Evolutionary conservation across 1,140 invertebrate genomes (phyloP).

Genomic region (Philaenus spumarius): DNA sequence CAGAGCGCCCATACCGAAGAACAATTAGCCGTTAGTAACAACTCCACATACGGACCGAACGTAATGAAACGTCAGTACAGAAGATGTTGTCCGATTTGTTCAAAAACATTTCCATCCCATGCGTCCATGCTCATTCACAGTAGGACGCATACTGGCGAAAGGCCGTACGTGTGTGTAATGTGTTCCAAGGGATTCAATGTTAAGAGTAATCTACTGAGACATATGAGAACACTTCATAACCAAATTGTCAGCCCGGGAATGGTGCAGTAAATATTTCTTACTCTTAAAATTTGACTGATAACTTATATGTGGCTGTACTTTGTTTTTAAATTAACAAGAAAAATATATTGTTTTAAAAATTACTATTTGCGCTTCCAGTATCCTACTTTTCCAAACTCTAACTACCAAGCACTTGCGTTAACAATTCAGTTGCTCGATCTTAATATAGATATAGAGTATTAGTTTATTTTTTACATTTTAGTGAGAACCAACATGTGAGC

Average conservation of each 20-base stretch:
- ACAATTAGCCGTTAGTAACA: slow-evolving; percentile 72
- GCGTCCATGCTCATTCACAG: slow-evolving; percentile 61
- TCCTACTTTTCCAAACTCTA: too few species aligned
- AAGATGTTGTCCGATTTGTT: slow-evolving; percentile 55
- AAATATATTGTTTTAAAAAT: too few species aligned
- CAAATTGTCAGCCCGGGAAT: slow-evolving; percentile 20
- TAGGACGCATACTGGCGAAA: slow-evolving; percentile 42
- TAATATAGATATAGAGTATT: too few species aligned
- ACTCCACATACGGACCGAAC: not conserved
- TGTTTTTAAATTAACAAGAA: too few species aligned
- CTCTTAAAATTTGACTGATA: too few species aligned
- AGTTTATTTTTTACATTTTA: too few species aligned
- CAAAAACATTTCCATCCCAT: slow-evolving; percentile 67
- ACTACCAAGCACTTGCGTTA: too few species aligned
- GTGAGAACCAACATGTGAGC: too few species aligned
- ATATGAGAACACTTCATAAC: slow-evolving; percentile 51
- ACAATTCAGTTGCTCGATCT: too few species aligned
- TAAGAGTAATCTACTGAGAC: slow-evolving; percentile 64
- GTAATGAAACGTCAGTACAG: not conserved
- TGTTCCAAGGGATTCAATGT: slow-evolving; percentile 73
- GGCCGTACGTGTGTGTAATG: slow-evolving; percentile 61
- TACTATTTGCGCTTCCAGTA: too few species aligned
- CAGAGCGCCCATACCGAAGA: slow-evolving; percentile 75
- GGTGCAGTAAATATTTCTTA: not conserved
- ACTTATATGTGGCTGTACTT: too few species aligned